Percentiles rank a stretch among this genome's conserved stretches.
Evolutionary conservation across 2,888 invertebrate genomes (phyloP).

Genomic region (Trichogramma dendrolimi): DNA sequence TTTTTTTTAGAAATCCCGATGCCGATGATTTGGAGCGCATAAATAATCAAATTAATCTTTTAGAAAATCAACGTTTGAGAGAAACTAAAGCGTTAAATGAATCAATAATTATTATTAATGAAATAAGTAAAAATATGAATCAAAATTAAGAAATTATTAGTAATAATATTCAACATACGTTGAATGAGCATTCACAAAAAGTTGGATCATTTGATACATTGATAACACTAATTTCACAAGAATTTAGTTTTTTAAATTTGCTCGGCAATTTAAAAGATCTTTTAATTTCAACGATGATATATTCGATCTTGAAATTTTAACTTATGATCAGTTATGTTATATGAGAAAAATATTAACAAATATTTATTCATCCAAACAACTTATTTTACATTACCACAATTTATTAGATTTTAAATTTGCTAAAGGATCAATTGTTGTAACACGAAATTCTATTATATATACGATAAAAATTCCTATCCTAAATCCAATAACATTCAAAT

Average conservation of each 20-base stretch:
- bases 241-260: neutral
- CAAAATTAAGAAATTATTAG: neutral
- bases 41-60: neutral
- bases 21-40: neutral
- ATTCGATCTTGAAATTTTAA: conserved; percentile 27
- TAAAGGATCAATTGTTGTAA: too few species aligned
- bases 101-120: neutral
- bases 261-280: neutral
- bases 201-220: neutral
- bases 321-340: too few species aligned
- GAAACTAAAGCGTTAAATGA: neutral
- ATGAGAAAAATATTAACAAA: too few species aligned
- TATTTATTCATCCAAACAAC: too few species aligned
- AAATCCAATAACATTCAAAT: too few species aligned
- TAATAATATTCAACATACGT: neutral
- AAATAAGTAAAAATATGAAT: neutral
- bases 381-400: too few species aligned
- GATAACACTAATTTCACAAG: neutral
- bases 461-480: too few species aligned
- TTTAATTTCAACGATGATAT: neutral
- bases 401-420: too few species aligned
- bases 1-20: neutral
- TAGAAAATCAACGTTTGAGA: neutral
- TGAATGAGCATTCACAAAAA: neutral
- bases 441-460: too few species aligned